Percentiles rank a stretch among this genome's conserved stretches.
These are phyloP conservation scores for Euwallacea fornicatus DNA, from an alignment of 1,140 invertebrate species.

Conservation along the genomic window DNA sequence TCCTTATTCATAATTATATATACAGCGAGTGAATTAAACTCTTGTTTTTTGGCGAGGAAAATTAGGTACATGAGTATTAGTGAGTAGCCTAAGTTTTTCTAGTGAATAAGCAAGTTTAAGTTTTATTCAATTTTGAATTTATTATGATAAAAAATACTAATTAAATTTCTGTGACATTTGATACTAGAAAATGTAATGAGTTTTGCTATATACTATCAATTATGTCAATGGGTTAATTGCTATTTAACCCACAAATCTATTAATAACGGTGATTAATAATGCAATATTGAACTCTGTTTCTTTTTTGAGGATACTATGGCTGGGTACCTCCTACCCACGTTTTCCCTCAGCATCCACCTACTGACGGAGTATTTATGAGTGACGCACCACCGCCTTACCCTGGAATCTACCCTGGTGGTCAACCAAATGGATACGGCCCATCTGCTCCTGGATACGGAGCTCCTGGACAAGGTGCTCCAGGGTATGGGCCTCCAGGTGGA, in stretches of 20 bases:
- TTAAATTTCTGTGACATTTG: too few relatives aligned
- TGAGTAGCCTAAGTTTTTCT: too few relatives aligned
- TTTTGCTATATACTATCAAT: too few relatives aligned
- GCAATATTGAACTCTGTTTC: background rate
- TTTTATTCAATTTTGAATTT: too few relatives aligned
- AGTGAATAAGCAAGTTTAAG: too few relatives aligned
- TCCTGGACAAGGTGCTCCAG: constrained; percentile 35
- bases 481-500: constrained; percentile 24
- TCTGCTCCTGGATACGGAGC: constrained; percentile 33
- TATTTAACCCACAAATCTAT: background rate
- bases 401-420: constrained; percentile 62
- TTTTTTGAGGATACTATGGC: constrained; percentile 75
- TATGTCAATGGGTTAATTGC: too few relatives aligned
- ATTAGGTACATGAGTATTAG: too few relatives aligned
- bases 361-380: constrained; percentile 86
- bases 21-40: too few relatives aligned
- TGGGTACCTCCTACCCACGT: constrained; percentile 84
- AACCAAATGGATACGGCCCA: constrained; percentile 42
- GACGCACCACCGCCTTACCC: constrained; percentile 95
- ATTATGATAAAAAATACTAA: too few relatives aligned
- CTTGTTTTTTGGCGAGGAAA: too few relatives aligned
- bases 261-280: too few relatives aligned
- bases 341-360: constrained; percentile 67
- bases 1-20: background rate
- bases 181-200: too few relatives aligned